Conservation (phyloP, 2,113 vertebrate genomes). For the Myanophis thanlyinensis region DNA sequence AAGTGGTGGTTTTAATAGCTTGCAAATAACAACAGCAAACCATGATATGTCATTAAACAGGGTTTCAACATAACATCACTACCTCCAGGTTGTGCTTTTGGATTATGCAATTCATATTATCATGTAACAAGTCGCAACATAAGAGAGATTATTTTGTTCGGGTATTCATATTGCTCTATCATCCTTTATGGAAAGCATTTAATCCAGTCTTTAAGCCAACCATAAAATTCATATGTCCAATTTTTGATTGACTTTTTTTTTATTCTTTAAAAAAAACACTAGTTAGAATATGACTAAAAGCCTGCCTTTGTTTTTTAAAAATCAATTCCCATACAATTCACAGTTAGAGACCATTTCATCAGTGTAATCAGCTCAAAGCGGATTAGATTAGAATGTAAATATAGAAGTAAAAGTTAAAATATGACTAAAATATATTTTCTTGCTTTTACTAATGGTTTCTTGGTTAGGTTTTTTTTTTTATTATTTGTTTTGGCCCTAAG, state of each 20-base stretch:
- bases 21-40: not conserved
- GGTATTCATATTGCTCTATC: not conserved
- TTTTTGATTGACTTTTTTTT: not conserved
- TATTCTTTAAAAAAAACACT: not conserved
- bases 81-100: not conserved
- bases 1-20: not conserved
- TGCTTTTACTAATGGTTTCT: not conserved
- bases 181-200: not conserved
- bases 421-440: not conserved
- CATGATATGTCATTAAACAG: not conserved
- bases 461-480: not conserved
- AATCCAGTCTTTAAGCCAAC: not conserved
- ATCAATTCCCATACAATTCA: not conserved
- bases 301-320: not conserved
- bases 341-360: not conserved
- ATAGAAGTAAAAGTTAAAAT: not conserved
- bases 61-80: not conserved
- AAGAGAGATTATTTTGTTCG: not conserved
- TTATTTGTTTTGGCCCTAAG: not conserved
- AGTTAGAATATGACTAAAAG: not conserved
- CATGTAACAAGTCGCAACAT: not conserved
- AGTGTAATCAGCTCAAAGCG: not conserved
- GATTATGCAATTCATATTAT: not conserved
- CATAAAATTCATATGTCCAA: not conserved
- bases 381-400: not conserved